Percentiles rank a stretch among this genome's conserved stretches.
phyloP scores from a whole-genome alignment of 2,113 vertebrate species.

The Ceyx melanurus region DNA sequence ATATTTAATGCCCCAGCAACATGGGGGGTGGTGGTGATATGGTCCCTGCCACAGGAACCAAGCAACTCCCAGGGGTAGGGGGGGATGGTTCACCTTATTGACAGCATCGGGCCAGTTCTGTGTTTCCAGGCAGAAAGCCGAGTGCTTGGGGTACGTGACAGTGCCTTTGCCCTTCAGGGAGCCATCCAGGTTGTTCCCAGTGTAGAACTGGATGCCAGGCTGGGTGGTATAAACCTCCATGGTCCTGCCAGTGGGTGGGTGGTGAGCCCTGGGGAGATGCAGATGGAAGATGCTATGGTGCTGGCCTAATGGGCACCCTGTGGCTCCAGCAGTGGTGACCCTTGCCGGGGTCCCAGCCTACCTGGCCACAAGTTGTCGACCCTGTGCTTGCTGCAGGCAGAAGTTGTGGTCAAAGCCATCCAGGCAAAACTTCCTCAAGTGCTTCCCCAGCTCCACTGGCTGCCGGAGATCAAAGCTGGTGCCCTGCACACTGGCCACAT shows the following conservation, averaged over 20 bases:
- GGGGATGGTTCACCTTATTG: constrained; percentile 82
- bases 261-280: constrained; percentile 77
- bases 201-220: constrained; percentile 95
- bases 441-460: constrained; percentile 81
- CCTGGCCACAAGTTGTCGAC: constrained; percentile 81
- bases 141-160: constrained; percentile 82
- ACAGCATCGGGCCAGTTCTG: constrained; percentile 94
- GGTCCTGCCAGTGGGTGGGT: constrained; percentile 80
- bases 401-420: constrained; percentile 96
- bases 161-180: constrained; percentile 84
- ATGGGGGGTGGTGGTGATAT: fast-evolving
- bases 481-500: constrained; percentile 81
- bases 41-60: background rate
- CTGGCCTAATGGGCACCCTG: fast-evolving
- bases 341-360: constrained; percentile 6
- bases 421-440: constrained; percentile 77
- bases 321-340: background rate
- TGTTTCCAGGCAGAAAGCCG: constrained; percentile 91
- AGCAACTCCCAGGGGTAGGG: background rate
- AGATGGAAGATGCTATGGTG: background rate
- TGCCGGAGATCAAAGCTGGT: constrained; percentile 87
- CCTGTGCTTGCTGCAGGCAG: constrained; percentile 77
- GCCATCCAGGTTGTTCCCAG: constrained; percentile 91
- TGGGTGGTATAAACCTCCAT: constrained; percentile 89
- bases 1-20: background rate